phyloP scores from a whole-genome alignment of 2,888 invertebrate species.

The Dorcus parallelipipedus region DNA sequence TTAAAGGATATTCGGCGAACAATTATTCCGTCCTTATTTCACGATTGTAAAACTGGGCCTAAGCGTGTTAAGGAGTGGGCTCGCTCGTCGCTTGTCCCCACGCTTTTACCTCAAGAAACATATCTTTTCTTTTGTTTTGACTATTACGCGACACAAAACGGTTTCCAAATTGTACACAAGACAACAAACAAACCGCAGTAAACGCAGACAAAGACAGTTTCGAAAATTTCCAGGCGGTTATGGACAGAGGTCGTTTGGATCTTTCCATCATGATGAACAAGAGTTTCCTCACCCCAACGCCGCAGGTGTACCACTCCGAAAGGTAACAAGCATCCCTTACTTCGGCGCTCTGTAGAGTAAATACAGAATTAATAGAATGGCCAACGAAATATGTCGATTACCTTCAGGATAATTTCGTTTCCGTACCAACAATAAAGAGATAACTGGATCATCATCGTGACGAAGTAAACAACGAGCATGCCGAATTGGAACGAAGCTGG shows the following conservation, averaged over 20 bases:
- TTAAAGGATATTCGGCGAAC: too few relatives aligned
- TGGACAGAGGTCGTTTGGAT: constrained; percentile 27
- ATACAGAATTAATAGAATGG: background rate
- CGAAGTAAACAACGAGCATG: constrained; percentile 26
- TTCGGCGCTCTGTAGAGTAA: constrained; percentile 24
- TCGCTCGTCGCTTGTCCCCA: too few relatives aligned
- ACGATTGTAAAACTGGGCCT: too few relatives aligned
- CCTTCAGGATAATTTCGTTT: constrained; percentile 56
- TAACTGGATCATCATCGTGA: constrained; percentile 38
- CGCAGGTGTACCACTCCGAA: constrained; percentile 29
- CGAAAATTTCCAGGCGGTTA: constrained; percentile 33
- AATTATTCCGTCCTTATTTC: too few relatives aligned
- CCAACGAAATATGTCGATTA: constrained; percentile 27
- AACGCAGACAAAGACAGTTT: constrained; percentile 27
- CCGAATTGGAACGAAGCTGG: constrained; percentile 23
- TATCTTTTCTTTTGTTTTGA: too few relatives aligned
- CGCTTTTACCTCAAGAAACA: too few relatives aligned
- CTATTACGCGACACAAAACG: too few relatives aligned
- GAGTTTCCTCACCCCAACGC: constrained; percentile 19
- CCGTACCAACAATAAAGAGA: constrained; percentile 58
- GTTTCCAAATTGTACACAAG: background rate
- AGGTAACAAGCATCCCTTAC: constrained; percentile 30
- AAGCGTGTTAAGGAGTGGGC: too few relatives aligned
- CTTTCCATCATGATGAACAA: constrained; percentile 33
- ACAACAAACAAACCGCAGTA: background rate